Evolutionary conservation across 2,888 invertebrate species (phyloP), one percentile per base, ranked within the genome.

Genomic region (Ptychoptera contaminata): DNA sequence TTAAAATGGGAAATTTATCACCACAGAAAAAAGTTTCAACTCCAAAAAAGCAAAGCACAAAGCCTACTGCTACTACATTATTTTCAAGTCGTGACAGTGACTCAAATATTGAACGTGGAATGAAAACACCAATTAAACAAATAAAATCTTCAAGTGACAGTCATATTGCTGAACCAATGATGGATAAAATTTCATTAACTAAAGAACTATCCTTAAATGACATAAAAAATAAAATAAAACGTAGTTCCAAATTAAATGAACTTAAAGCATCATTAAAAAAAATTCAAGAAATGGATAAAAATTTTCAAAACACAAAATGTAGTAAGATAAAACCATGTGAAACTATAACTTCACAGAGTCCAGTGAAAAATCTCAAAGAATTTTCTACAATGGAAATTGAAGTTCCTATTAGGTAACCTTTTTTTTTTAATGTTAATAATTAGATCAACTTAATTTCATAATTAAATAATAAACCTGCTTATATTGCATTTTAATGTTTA

Each of bases 381-480:
- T 85, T 85, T 55, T 76, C 78, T 53, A 75, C 76, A 36, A 79
- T 87, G 58, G 76, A 84, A 65, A 65, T 87, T 60, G 82, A 84
- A 69, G 73, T 86, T 57, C 73, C 78, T 47, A 67, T 73, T 50
- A 85, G 85, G 82, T 83, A 62, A 65, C 53, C 3, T 23, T 5
- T 23, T 23, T 23, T 23, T 23, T 23, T 23, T 23, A 23, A 23
- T 23, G 3, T 23, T 23, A 23, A 23, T 23, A 23, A 23, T 23
- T 23, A 23, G 23, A 5, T 23, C 23, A 23, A 23, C 23, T 5
- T 23, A 23, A 23, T 23, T 23, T 23, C 23, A 23, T 23, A 23
- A 23, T 23, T 23, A 23, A 23, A 5, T 23, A 23, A 5, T 7
- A 23, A 23, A 23, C 4, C 23, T 23, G 23, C 23, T 23, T 23